phyloP scores from a whole-genome alignment of 2,797 vertebrate genomes.

The Thamnophis elegans region DNA sequence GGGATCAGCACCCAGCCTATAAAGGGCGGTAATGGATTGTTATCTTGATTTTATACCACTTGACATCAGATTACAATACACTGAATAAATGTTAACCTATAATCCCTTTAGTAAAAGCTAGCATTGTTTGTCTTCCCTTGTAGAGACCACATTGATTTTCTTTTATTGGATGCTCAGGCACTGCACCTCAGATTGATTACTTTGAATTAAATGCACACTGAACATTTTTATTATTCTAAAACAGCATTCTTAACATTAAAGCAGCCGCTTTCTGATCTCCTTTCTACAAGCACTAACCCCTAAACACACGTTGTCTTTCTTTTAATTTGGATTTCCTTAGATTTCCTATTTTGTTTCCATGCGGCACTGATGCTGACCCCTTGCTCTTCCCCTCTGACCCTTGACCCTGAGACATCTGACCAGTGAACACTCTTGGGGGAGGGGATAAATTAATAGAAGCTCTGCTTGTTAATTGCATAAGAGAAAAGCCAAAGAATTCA shows the following conservation, averaged over 20 bases:
- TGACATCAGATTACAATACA: slow-evolving; percentile 84
- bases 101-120: slow-evolving; percentile 86
- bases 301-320: slow-evolving; percentile 65
- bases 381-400: slow-evolving; percentile 89
- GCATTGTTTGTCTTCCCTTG: slow-evolving; percentile 88
- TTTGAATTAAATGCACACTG: slow-evolving; percentile 87
- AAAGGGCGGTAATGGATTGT: slow-evolving; percentile 88
- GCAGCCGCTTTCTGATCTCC: slow-evolving; percentile 49
- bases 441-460: slow-evolving; percentile 98
- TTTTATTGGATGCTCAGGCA: slow-evolving; percentile 91
- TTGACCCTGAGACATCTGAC: slow-evolving; percentile 97
- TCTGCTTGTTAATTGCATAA: slow-evolving; percentile 98
- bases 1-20: slow-evolving; percentile 85
- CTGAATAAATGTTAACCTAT: slow-evolving; percentile 95
- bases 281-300: slow-evolving; percentile 5
- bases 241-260: slow-evolving; percentile 72
- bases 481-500: slow-evolving; percentile 97
- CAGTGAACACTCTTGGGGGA: slow-evolving; percentile 89
- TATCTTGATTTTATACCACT: slow-evolving; percentile 89
- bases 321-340: slow-evolving; percentile 77
- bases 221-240: slow-evolving; percentile 85
- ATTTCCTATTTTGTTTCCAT: slow-evolving; percentile 76
- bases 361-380: slow-evolving; percentile 87
- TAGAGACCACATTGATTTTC: slow-evolving; percentile 86
- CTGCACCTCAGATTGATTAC: slow-evolving; percentile 88